These are phyloP conservation scores for Palythoa heliodiscus DNA, from an alignment of 92 coral and sea anemone genomes.

Conservation along the genomic window DNA sequence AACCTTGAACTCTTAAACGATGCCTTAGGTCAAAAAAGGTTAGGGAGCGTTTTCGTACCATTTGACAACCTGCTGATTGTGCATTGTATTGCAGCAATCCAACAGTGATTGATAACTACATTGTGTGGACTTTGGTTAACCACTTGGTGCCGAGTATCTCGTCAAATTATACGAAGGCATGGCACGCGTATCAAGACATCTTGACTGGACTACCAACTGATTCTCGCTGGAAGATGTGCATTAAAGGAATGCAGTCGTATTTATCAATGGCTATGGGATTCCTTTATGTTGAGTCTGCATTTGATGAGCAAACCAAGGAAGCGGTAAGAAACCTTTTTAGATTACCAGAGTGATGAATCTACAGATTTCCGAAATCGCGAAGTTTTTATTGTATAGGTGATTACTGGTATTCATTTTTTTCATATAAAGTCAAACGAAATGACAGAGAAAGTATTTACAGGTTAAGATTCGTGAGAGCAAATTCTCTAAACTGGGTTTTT, in stretches of 20 bases:
- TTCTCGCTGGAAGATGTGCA: constrained; percentile 50
- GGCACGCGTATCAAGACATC: neutral
- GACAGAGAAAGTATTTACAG: too few species aligned
- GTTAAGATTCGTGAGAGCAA: too few species aligned
- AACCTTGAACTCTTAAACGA: too few species aligned
- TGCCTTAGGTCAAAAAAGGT: too few species aligned
- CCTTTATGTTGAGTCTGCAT: constrained; percentile 65
- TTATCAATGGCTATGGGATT: constrained; percentile 58
- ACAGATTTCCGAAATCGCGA: too few species aligned
- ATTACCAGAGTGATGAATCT: neutral
- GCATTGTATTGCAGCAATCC: constrained; percentile 36
- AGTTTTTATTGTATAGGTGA: neutral
- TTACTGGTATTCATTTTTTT: too few species aligned
- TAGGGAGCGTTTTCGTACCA: neutral
- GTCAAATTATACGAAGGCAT: constrained; percentile 32
- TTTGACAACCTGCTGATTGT: neutral
- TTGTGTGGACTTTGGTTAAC: constrained; percentile 58
- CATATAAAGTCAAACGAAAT: too few species aligned
- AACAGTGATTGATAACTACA: constrained; percentile 50
- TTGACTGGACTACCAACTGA: constrained; percentile 9
- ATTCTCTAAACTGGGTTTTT: too few species aligned
- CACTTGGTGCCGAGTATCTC: constrained; percentile 39
- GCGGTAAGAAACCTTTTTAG: constrained; percentile 24
- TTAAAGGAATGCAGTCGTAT: constrained; percentile 39
- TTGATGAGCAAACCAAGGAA: constrained; percentile 61